These are phyloP conservation scores for Eospalax fontanierii DNA, from an alignment of 2,797 vertebrate species.

Conservation along the genomic window DNA sequence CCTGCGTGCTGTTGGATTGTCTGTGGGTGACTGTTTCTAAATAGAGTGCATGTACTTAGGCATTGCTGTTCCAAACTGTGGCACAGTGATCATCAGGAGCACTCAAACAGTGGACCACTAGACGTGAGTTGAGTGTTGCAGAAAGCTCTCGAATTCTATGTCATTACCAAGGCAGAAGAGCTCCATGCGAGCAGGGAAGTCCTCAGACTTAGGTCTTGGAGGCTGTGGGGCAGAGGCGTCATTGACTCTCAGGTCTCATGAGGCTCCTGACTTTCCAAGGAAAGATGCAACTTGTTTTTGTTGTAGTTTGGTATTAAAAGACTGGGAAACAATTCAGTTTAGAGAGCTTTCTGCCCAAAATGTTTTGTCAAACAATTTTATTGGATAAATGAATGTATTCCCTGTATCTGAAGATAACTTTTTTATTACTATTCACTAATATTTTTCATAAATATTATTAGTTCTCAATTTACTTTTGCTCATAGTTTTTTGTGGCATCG, in stretches of 20 bases:
- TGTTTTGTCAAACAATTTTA: neutral
- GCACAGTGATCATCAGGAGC: neutral
- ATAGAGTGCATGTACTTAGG: fast-evolving
- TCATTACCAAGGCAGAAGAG: too few species aligned
- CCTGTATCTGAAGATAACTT: neutral
- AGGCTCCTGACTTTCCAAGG: neutral
- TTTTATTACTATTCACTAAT: neutral
- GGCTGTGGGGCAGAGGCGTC: fast-evolving
- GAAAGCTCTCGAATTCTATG: neutral
- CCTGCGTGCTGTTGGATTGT: neutral
- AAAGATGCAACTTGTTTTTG: neutral
- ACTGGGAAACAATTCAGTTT: neutral
- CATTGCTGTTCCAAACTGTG: neutral
- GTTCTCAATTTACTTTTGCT: neutral
- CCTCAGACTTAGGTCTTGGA: fast-evolving
- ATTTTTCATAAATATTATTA: neutral
- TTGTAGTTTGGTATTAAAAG: neutral
- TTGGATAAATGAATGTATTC: neutral
- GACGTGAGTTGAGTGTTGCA: neutral
- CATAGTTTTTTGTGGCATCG: slow-evolving; percentile 98
- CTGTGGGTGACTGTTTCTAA: neutral
- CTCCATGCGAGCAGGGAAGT: fast-evolving
- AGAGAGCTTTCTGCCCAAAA: neutral
- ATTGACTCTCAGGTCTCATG: too few species aligned
- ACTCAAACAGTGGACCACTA: neutral